phyloP scores from a whole-genome alignment of 2,888 invertebrate species.

The Rhagonycha lutea region DNA sequence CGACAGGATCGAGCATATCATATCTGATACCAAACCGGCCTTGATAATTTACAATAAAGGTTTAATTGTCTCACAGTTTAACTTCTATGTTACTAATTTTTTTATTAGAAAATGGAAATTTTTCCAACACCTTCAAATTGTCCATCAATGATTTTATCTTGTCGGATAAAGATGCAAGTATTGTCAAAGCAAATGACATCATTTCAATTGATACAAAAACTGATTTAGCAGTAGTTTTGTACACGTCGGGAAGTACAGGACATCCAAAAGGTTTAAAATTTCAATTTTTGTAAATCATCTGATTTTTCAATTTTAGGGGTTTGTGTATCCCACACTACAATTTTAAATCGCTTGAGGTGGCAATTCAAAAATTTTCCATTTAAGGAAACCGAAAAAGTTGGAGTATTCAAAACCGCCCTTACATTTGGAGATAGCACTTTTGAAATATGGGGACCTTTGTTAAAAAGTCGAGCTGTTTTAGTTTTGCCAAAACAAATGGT shows the following conservation, averaged over 20 bases:
- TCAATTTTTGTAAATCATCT: slow-evolving; percentile 36
- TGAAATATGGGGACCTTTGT: slow-evolving; percentile 79
- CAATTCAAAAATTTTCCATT: slow-evolving; percentile 79
- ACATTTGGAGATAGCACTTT: slow-evolving; percentile 84
- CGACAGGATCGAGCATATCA: too few relatives aligned
- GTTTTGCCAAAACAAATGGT: slow-evolving; percentile 71
- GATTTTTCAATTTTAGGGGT: slow-evolving; percentile 65
- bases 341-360: slow-evolving; percentile 80
- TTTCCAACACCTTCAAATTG: slow-evolving; percentile 40
- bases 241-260: slow-evolving; percentile 91
- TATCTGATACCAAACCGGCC: slow-evolving; percentile 74
- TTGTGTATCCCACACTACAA: slow-evolving; percentile 73
- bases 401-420: slow-evolving; percentile 82
- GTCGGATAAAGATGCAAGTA: slow-evolving; percentile 66
- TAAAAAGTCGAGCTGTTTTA: slow-evolving; percentile 68
- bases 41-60: slow-evolving; percentile 70
- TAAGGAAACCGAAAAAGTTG: slow-evolving; percentile 62
- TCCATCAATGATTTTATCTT: slow-evolving; percentile 63
- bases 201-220: slow-evolving; percentile 74
- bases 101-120: slow-evolving; percentile 25
- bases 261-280: slow-evolving; percentile 75
- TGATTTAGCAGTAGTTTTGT: too few relatives aligned
- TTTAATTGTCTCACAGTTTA: slow-evolving; percentile 39
- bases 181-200: slow-evolving; percentile 62
- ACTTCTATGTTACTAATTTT: background rate